Base-by-base conservation (phyloP, 2,888 invertebrate genomes). In the Nycteola revayana region DNA sequence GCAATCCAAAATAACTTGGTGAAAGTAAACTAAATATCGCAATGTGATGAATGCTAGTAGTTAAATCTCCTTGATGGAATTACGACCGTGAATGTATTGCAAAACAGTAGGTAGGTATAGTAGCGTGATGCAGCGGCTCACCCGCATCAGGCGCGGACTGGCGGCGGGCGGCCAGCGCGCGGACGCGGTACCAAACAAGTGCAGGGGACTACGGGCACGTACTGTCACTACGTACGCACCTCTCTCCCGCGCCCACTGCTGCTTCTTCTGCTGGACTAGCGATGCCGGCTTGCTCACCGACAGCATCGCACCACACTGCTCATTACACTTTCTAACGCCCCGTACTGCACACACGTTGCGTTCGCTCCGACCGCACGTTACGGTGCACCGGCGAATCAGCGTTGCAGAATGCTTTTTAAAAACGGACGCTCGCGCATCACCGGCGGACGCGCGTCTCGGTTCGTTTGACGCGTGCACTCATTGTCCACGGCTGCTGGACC, bases 241-340 rank as follows among this genome's bases (percentile, higher is more conserved):
- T 92, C 93, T 92, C 90, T 98, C 97, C 80, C 91, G 93, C 60
- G 96, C 96, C 97, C 97, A 97, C 92, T 98, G 97, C 68, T 94
- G 91, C 78, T 94, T 94, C 85, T 97, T 97, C 85, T 94, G 93
- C 89, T 97, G 96, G 65, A 96, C 90, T 73, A 96, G 87, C 50
- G 95, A 93, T 60, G 81, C 75, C 60, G 81, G 81, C 72, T 86
- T 86, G 74, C 81, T 78, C 73, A 87, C 85, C 55, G 87, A 80
- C 83, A 87, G 78, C 88, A 87, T 87, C 78, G 83, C 86, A 81
- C 77, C 49, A 57, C 73, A 69, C 68, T 75, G 72, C 70, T 74
- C 85, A 85, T 84, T 77, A 83, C 85, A 85, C 84, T 86, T 85
- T 86, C 86, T 82, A 86, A 85, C 74, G 63, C 64, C 70, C 72